Evolutionary conservation across 1,140 invertebrate species (phyloP).

Genomic region (Phenacoccus solenopsis): DNA sequence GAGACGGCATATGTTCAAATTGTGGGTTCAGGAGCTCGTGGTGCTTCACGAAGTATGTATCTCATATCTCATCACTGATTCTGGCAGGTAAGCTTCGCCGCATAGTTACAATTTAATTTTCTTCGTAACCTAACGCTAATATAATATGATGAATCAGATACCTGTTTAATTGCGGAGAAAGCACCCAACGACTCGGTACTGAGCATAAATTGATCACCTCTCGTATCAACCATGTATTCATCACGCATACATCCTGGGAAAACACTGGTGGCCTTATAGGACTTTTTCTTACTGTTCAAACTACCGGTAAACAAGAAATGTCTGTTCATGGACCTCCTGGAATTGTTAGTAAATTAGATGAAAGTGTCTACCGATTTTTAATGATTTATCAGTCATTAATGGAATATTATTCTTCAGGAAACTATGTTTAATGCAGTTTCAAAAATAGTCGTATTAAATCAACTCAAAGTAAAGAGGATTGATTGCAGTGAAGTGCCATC

Average conservation of each 20-base stretch:
- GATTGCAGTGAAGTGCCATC: constrained; percentile 21
- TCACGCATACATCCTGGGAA: constrained; percentile 69
- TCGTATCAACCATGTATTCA: constrained; percentile 70
- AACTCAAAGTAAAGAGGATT: constrained; percentile 43
- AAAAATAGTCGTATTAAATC: constrained; percentile 56
- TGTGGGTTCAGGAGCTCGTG: constrained; percentile 57
- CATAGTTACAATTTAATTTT: neutral
- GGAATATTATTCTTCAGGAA: constrained; percentile 34
- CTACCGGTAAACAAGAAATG: constrained; percentile 61
- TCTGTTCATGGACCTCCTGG: constrained; percentile 71
- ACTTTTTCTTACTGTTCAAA: constrained; percentile 67
- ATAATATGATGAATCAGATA: constrained; percentile 47
- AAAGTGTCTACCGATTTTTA: no score
- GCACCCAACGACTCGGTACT: constrained; percentile 69
- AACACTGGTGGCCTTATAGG: constrained; percentile 76
- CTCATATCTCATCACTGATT: constrained; percentile 66
- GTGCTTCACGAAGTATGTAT: constrained; percentile 56
- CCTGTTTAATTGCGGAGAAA: constrained; percentile 88
- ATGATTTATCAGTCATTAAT: no score
- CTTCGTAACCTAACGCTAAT: neutral
- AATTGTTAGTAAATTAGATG: constrained; percentile 46
- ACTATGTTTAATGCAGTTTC: constrained; percentile 54
- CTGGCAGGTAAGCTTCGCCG: constrained; percentile 43
- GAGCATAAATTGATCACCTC: constrained; percentile 75
- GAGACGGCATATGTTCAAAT: constrained; percentile 59